A percentile compares a stretch with the other conserved stretches of the same genome.
Conservation (phyloP, 2,888 invertebrate genomes). For the Malacosoma neustria region DNA sequence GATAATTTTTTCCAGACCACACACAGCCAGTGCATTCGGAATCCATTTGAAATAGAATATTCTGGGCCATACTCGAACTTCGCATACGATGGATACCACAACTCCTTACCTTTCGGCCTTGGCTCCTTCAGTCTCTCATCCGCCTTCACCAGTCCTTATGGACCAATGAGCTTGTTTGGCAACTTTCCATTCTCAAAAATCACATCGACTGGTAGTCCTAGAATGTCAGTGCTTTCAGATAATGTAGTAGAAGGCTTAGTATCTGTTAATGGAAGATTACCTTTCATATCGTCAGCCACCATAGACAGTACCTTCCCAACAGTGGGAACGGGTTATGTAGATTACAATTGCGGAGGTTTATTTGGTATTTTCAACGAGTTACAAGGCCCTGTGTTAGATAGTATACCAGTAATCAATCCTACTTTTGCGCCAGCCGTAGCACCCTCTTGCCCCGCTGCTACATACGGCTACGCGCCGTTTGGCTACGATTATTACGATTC, state of each 20-base stretch:
- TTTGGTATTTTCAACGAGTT: background rate
- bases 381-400: background rate
- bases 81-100: background rate
- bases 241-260: background rate
- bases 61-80: background rate
- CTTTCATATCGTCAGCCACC: background rate
- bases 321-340: background rate
- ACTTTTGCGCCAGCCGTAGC: background rate
- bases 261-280: background rate
- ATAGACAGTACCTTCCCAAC: background rate
- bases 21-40: background rate
- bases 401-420: background rate
- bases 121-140: background rate
- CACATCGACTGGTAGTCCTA: background rate
- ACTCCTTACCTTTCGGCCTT: background rate
- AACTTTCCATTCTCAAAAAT: background rate
- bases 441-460: background rate
- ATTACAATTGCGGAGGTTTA: background rate
- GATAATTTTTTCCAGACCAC: background rate
- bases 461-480: background rate
- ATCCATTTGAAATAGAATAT: background rate
- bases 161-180: background rate
- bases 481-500: background rate
- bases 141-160: background rate
- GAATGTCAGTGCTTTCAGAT: background rate